Evolutionary conservation across 30 jellyfish, hydroid and myxozoan genomes (phyloP), one percentile per base, ranked within the genome.

Genomic region (Aurelia sp.): DNA sequence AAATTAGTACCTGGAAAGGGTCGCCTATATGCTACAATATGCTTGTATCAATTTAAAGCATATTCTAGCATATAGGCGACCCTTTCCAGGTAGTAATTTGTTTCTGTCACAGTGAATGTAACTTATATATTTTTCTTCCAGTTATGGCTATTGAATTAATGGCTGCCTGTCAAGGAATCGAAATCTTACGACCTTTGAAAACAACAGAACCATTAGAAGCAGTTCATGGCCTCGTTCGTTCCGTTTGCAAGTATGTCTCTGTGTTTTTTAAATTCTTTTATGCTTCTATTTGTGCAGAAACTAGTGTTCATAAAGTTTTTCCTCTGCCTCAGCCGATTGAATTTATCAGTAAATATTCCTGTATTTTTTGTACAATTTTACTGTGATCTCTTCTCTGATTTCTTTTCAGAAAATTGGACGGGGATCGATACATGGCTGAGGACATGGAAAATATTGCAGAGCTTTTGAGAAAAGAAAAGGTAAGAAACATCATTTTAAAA

Each of bases 101-200:
- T 35, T 35, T 35, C 47, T 35, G 3, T 35, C 47, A 35, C 47
- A 35, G 47, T 2, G 50, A 2, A 38, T 38, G 50, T 38, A 38
- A 27, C 2, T 27, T 27, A 27, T 40, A 0, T 40, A 40, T 16
- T 53, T 40, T 68, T 67, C 11, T 41, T 72, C 16, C 72, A 94
- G 98, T 85, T 9, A 69, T 94, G 88, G 98, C 98, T 0, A 89
- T 94, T 40, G 98, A 94, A 64, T 73, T 94, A 85, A 60, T 94
- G 82, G 84, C 98, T 0, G 98, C 98, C 5, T 94, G 98, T 65
- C 98, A 94, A 81, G 98, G 98, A 30, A 68, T 94, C 44, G 97
- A 94, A n/a, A 69, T 94, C 40, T 78, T 94, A 65, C 91, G 97
- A 0, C 98, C 98, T 16, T 60, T 94, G 82, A 94, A 83, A 50